Base-by-base conservation (phyloP, 2,888 invertebrate genomes). In the Drosophila algonquin region DNA sequence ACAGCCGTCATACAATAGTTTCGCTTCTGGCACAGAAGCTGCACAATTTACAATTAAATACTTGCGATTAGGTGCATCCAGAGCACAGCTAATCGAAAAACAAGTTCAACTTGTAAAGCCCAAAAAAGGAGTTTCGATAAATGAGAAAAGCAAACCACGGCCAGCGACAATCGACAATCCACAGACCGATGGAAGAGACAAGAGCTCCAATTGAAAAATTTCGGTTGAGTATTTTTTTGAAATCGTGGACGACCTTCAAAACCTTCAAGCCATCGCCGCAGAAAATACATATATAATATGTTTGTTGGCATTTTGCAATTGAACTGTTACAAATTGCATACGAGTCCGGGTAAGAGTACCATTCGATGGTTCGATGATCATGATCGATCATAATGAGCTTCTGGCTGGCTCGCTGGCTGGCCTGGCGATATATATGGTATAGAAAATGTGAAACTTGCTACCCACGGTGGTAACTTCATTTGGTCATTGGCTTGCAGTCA, bases 401-500 rank as follows among this genome's bases (percentile, higher is more conserved):
- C 40, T 32, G 27, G 14, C 18, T 21, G 21, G 21, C 21, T 21
- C 0, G 35, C 35, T 40, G 10, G 30, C 8, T 27, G 46, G 8
- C 45, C 45, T 16, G 45, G 10, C 44, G 10, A 52, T 46, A 35
- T 40, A 70, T 60, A 60, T 70, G 61, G 60, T 56, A 35, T 59
- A 21, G 47, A 75, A 71, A 77, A 84, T 64, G 77, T 73, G 78
- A 83, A 83, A 83, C 83, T 78, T 60, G 88, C 86, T 83, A 88
- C 76, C 71, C 65, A 77, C 77, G 86, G 70, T 65, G 68, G 75
- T 77, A 64, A 77, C 80, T 73, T 72, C 70, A 88, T 72, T 78
- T 86, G 83, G 83, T 88, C 87, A 88, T 88, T 83, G 83, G 78
- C 83, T 83, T 85, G 61, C 64, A 67, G 72, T 63, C 56, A 65